Conservation (phyloP, 2,797 vertebrate species). For the Lemur catta region DNA sequence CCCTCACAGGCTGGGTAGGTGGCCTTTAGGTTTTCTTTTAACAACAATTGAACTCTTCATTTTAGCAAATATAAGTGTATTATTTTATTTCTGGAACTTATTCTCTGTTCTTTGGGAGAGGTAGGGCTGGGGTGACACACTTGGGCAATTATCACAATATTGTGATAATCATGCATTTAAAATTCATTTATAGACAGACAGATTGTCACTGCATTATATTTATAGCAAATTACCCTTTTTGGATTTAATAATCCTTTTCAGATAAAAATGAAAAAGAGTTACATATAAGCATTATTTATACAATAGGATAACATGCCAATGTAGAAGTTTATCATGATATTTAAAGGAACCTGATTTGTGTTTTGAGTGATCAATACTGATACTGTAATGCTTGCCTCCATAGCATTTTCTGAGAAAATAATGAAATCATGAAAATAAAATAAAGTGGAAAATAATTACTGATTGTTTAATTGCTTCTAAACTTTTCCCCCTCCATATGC, state of each 20-base stretch:
- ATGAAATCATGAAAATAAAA: conserved; percentile 15
- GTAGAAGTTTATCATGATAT: neutral
- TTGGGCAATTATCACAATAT: neutral
- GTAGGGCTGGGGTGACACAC: neutral
- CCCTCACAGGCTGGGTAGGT: neutral
- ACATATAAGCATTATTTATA: neutral
- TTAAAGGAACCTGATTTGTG: neutral
- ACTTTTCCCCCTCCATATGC: neutral
- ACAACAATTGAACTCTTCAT: neutral
- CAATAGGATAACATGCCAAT: neutral
- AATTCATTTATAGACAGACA: neutral
- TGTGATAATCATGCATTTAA: neutral
- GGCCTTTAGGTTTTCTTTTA: neutral
- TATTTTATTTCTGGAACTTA: conserved; percentile 6
- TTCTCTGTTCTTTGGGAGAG: neutral
- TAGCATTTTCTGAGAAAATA: conserved; percentile 39
- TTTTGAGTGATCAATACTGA: neutral
- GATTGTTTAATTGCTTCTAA: conserved; percentile 27
- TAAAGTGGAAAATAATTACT: neutral
- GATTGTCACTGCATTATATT: neutral
- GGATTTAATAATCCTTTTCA: conserved; percentile 17
- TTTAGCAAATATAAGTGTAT: neutral
- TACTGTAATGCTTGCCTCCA: neutral
- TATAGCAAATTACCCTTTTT: conserved; percentile 26
- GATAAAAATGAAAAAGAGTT: neutral